A percentile compares a stretch with the other conserved stretches of the same genome.
These are phyloP conservation scores for Tribolium castaneum DNA, from an alignment of 1,140 invertebrate species.

Conservation along the genomic window DNA sequence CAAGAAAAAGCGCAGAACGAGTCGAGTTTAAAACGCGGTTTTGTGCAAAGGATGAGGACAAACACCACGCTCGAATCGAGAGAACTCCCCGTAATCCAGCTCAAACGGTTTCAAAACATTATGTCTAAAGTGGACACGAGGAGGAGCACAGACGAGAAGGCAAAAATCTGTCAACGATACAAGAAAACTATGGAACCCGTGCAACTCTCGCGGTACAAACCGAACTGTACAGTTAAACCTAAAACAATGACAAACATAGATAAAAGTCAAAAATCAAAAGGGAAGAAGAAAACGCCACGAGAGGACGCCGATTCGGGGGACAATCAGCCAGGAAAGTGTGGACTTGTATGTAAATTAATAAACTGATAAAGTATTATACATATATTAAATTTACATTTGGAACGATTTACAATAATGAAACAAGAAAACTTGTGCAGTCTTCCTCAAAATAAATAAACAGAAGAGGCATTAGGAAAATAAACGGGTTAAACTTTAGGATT, in stretches of 20 bases:
- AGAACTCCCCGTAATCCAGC: background rate
- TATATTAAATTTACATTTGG: conserved; percentile 26
- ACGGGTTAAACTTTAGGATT: conserved; percentile 17
- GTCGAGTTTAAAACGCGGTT: conserved; percentile 53
- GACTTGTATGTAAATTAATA: conserved; percentile 8
- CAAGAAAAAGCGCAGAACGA: conserved; percentile 52
- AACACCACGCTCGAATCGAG: background rate
- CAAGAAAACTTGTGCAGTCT: conserved; percentile 32
- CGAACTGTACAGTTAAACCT: background rate
- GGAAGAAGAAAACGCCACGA: background rate
- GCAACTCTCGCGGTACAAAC: background rate
- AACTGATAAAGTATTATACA: conserved; percentile 20
- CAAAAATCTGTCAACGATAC: conserved; percentile 8
- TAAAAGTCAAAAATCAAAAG: background rate
- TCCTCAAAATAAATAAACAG: conserved; percentile 16
- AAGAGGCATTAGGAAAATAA: background rate
- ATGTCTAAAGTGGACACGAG: conserved; percentile 1
- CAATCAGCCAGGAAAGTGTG: background rate
- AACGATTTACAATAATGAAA: conserved; percentile 35
- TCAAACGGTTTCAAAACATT: conserved; percentile 1
- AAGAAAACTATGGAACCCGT: background rate
- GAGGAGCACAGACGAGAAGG: background rate
- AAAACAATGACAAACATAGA: background rate
- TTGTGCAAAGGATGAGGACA: conserved; percentile 55
- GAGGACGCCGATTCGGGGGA: background rate